phyloP scores from a whole-genome alignment of 2,113 vertebrate genomes.

The Morone saxatilis region DNA sequence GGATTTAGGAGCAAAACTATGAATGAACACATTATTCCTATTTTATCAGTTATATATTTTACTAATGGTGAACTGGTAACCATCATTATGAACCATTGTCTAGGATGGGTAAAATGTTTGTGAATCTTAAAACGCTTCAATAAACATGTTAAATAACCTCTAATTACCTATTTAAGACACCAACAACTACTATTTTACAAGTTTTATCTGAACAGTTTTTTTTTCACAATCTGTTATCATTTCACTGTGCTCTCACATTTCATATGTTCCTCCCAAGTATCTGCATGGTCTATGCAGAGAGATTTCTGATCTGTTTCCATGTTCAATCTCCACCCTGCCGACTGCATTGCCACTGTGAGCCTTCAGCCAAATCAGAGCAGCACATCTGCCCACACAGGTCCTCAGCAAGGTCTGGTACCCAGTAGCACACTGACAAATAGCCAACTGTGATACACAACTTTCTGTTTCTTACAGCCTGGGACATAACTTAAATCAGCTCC shows the following conservation, averaged over 20 bases:
- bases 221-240: slow-evolving; percentile 22
- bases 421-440: slow-evolving; percentile 48
- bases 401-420: slow-evolving; percentile 61
- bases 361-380: slow-evolving; percentile 69
- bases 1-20: background rate
- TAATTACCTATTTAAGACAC: background rate
- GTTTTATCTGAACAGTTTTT: slow-evolving; percentile 1
- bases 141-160: slow-evolving; percentile 1
- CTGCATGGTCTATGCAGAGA: slow-evolving; percentile 54
- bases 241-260: slow-evolving; percentile 34
- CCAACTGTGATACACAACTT: slow-evolving; percentile 66
- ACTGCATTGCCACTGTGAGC: slow-evolving; percentile 68
- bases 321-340: slow-evolving; percentile 68
- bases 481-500: slow-evolving; percentile 67
- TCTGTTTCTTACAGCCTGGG: slow-evolving; percentile 59
- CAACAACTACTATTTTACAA: background rate
- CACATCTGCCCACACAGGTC: slow-evolving; percentile 79
- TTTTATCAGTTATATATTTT: background rate
- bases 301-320: slow-evolving; percentile 68
- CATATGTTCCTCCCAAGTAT: slow-evolving; percentile 32
- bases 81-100: background rate
- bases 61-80: background rate
- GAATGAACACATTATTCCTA: background rate
- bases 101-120: background rate
- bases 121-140: background rate